Base-by-base conservation (phyloP, 2,113 vertebrate genomes). In the Cichladusa arquata region DNA sequence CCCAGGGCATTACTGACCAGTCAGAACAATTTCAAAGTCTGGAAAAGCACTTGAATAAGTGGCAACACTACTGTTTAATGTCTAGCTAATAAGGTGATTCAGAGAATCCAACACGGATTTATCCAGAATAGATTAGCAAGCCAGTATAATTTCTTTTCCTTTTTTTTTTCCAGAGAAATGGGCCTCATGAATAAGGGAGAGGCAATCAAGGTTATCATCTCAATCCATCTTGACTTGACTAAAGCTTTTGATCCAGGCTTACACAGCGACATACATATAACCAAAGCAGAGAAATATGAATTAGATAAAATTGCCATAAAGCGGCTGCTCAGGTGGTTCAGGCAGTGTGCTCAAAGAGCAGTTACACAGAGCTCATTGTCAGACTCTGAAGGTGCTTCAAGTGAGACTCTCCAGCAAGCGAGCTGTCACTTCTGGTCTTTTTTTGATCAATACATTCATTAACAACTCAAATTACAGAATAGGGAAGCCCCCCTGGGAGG, bases 401-500 rank as follows among this genome's bases (percentile, higher is more conserved):
- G 51, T 40, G 77, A 91, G 64, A 72, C 65, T 53, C 61, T 78
- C 29, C 72, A 88, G 50, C 50, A 51, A 51, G 50, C 28, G 50
- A 51, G 36, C 77, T 90, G 76, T 78, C 86, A 74, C 60, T 84
- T 57, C 28, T 73, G 76, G 31, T 58, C 29, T 93, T 73, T 58
- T 83, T 93, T 71, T 79, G 53, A 73, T 79, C 91, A 81, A 87
- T 96, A 92, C 53, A 89, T 94, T 71, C 94, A 93, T 94, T 95
- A 94, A 93, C 86, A 94, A 86, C 80, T 92, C 86, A 3, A 2
- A 64, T 94, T 88, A 89, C 47, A 86, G 88, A 89, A 86, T 38
- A 91, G 44, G n/a, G 44, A 71, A 78, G 48, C n/a, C 34, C 58
- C 15, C 48, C 79, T 81, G 91, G 72, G 91, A 96, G 48, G 26